Conservation (phyloP, 2,888 invertebrate genomes). For the Leptarthrus brevirostris region DNA sequence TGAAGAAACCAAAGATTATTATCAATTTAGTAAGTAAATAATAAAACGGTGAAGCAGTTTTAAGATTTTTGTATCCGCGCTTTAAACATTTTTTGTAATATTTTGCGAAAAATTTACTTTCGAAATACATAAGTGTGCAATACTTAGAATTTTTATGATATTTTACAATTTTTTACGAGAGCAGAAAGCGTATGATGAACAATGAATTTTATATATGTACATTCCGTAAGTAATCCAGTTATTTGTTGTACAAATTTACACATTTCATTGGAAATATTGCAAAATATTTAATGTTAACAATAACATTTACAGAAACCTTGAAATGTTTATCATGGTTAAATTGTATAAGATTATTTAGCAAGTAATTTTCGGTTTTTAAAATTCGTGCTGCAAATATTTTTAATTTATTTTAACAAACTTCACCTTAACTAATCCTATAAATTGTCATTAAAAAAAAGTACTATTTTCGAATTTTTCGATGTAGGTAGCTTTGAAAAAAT, state of each 20-base stretch:
- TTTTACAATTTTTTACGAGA: conserved; percentile 36
- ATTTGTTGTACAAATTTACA: conserved; percentile 38
- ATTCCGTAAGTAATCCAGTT: not conserved
- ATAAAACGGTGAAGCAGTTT: conserved; percentile 24
- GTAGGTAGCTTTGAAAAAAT: too few relatives aligned
- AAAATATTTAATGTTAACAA: not conserved
- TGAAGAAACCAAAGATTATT: conserved; percentile 27
- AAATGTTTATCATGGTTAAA: too few relatives aligned
- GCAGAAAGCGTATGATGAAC: conserved; percentile 7
- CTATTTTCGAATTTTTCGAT: too few relatives aligned
- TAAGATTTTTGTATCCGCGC: conserved; percentile 10
- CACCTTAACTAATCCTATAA: too few relatives aligned
- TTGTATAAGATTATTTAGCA: too few relatives aligned
- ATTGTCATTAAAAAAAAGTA: too few relatives aligned
- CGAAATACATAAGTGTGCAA: conserved; percentile 32
- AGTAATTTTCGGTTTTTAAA: too few relatives aligned
- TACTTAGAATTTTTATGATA: conserved; percentile 39
- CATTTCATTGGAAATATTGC: conserved; percentile 8
- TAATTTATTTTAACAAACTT: too few relatives aligned
- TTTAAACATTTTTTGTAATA: conserved; percentile 23
- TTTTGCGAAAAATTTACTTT: conserved; percentile 40
- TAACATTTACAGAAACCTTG: too few relatives aligned
- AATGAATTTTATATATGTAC: conserved; percentile 9
- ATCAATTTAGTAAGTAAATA: not conserved
- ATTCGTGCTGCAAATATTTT: too few relatives aligned